Base-by-base conservation (phyloP, 2,797 vertebrate species). In the Lophius americanus region DNA sequence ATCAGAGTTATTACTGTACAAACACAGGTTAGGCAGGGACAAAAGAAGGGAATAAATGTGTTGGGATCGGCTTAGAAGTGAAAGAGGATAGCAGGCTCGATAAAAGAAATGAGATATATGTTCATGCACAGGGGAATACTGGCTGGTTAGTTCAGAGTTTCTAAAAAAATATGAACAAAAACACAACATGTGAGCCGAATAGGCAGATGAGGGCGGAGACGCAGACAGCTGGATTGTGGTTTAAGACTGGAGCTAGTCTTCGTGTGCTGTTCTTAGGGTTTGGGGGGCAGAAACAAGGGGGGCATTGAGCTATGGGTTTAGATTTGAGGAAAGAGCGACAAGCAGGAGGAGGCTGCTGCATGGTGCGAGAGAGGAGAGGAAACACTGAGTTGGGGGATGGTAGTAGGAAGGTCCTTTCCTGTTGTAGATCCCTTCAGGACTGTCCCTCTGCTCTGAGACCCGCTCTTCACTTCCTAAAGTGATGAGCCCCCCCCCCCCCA, bases 351-450 rank as follows among this genome's bases (percentile, higher is more conserved):
- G 84, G 84, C 83, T 76, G 88, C 73, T 79, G 75, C 70, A 56
- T 77, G 76, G 75, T 52, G 71, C 70, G 38, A 12, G 66, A 51
- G 56, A 54, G 39, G 57, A 78, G 74, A 83, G 68, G 80, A 88
- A 84, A 75, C 57, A 79, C 65, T 58, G 76, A 49, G 55, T 62
- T 80, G 88, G 87, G 87, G 85, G 86, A 88, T 85, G 86, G 91
- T 70, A 68, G 58, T 36, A 82, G 75, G 73, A 73, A 60, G 51
- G 60, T 73, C 65, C 75, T 23, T 85, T 87, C 86, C 83, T 83
- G 75, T 76, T 84, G 58, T 36, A 78, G 69, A 85, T 89, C 82
- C 75, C 81, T 65, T 88, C 37, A 84, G 75, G 38, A 33, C 37
- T 51, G 68, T 82, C 74, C 79, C 79, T 73, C 71, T 76, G 65